Conservation (phyloP, 2,113 vertebrate species). For the Meleagris gallopavo region DNA sequence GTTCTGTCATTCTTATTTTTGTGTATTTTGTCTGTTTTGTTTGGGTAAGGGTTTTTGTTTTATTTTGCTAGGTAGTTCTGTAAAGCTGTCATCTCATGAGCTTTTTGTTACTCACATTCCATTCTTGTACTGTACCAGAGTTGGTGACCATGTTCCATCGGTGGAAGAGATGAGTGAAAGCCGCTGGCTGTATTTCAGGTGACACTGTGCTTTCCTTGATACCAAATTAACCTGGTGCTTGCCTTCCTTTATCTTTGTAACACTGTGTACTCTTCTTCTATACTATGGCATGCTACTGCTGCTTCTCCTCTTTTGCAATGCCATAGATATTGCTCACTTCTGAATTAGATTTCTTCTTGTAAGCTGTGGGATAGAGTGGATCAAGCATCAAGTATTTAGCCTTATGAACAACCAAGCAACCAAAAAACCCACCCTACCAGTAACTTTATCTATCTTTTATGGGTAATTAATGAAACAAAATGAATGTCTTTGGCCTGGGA, state of each 20-base stretch:
- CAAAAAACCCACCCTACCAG: neutral
- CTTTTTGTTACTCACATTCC: conserved; percentile 73
- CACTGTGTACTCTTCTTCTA: conserved; percentile 27
- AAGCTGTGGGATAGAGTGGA: neutral
- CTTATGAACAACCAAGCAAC: neutral
- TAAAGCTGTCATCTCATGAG: neutral
- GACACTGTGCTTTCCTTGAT: conserved; percentile 73
- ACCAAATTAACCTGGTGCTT: conserved; percentile 69
- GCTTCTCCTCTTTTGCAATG: conserved; percentile 14
- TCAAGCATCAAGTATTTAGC: neutral
- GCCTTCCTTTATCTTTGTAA: conserved; percentile 73
- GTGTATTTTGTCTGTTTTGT: neutral
- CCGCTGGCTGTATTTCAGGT: conserved; percentile 87
- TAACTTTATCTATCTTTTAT: neutral
- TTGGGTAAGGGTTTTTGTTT: neutral
- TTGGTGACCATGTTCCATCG: conserved; percentile 79
- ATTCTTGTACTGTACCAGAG: conserved; percentile 86
- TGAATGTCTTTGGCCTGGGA: neutral
- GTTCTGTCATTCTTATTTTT: neutral
- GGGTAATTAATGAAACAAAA: neutral
- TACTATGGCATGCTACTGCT: conserved; percentile 45
- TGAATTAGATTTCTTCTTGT: neutral
- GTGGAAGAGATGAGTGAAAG: conserved; percentile 81
- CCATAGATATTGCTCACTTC: neutral
- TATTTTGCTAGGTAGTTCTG: neutral